Percentiles rank a stretch among this genome's conserved stretches.
These are phyloP conservation scores for Scomberomorus guttatus DNA, from an alignment of 2,797 vertebrate species.

Conservation along the genomic window DNA sequence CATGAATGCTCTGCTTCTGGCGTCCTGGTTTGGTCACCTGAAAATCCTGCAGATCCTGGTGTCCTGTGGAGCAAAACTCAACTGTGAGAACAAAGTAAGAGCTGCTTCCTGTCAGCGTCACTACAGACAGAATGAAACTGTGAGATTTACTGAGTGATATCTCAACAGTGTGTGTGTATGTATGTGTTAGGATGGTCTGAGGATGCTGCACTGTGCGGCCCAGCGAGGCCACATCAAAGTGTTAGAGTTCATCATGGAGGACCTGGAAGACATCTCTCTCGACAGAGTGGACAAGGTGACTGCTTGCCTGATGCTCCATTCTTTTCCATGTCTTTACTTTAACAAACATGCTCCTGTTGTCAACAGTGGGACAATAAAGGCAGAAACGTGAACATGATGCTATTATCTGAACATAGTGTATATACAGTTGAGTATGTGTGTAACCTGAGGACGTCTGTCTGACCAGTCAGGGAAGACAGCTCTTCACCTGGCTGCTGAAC, in stretches of 20 bases:
- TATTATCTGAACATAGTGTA: not conserved
- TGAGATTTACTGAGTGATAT: not conserved
- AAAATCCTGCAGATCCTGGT: constrained; percentile 90
- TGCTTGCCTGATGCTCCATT: not conserved
- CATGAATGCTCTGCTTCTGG: constrained; percentile 92
- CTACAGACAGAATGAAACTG: not conserved
- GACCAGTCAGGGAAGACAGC: constrained; percentile 88
- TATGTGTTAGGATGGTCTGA: constrained; percentile 86
- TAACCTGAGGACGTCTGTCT: constrained; percentile 27
- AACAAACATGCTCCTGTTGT: not conserved
- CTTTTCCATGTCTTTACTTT: not conserved
- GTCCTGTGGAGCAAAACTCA: constrained; percentile 90
- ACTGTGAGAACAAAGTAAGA: constrained; percentile 89
- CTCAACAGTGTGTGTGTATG: constrained; percentile 2
- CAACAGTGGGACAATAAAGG: too few relatives aligned
- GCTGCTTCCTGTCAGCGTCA: not conserved
- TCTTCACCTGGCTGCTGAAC: constrained; percentile 89
- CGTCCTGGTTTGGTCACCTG: constrained; percentile 94
- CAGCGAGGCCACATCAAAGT: constrained; percentile 88
- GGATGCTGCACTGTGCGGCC: constrained; percentile 91
- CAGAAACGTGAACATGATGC: not conserved
- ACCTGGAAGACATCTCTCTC: constrained; percentile 88
- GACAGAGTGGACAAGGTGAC: constrained; percentile 90
- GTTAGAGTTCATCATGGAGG: constrained; percentile 90
- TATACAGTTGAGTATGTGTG: not conserved